Evolutionary conservation across 2,888 invertebrate species (phyloP).

Genomic region (Pyralis farinalis): DNA sequence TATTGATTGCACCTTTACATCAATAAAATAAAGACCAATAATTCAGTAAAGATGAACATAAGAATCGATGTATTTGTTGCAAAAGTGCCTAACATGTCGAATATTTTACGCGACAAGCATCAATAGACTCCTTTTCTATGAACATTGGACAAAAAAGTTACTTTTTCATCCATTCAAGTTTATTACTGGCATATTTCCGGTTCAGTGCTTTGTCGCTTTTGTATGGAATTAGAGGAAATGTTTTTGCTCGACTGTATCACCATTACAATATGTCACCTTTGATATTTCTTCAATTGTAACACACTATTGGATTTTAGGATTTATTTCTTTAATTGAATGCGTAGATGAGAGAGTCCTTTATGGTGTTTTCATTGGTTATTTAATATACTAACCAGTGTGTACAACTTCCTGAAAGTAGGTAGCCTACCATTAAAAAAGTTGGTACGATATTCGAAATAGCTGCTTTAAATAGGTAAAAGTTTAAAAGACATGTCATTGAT

Average conservation of each 20-base stretch:
- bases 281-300: neutral
- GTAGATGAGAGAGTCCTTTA: neutral
- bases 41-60: no score
- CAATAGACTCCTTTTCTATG: neutral
- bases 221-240: slow-evolving; percentile 10
- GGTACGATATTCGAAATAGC: no score
- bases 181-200: slow-evolving; percentile 39
- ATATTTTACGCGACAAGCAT: neutral
- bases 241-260: neutral
- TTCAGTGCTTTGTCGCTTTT: slow-evolving; percentile 33
- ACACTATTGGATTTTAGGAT: neutral
- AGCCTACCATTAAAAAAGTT: no score
- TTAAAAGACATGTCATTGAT: no score
- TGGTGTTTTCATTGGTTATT: neutral
- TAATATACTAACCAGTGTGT: no score
- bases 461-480: no score
- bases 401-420: no score
- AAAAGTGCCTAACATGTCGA: slow-evolving; percentile 5
- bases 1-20: no score
- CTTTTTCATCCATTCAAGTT: slow-evolving; percentile 33
- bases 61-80: neutral
- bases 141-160: slow-evolving; percentile 22
- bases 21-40: no score
- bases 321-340: neutral
- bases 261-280: neutral